Base-by-base conservation (phyloP, 2,797 vertebrate species). In the Acrocephalus scirpaceus region DNA sequence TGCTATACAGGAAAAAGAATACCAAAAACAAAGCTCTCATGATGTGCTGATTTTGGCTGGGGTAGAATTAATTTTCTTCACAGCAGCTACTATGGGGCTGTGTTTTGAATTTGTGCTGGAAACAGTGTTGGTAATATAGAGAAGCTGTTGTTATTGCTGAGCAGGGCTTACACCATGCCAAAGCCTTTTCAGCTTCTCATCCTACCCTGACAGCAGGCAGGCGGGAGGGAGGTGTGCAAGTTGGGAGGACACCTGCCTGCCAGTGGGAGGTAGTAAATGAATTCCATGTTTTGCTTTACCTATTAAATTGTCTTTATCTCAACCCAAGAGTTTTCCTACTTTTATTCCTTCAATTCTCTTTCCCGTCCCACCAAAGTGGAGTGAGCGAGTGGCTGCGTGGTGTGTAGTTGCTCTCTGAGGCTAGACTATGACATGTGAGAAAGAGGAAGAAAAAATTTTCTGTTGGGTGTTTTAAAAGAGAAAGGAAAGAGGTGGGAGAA, bases 351-450 rank as follows among this genome's bases (percentile, higher is more conserved):
- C 34, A 54, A 21, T 70, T 62, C 11, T 44, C 11, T 5, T 70
- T 64, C 20, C 22, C 47, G 54, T 48, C 30, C 22, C 34, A 25
- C n/a, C 30, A n/a, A 34, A n/a, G 20, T 38, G 26, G 26, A 54
- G 20, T 25, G 21, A 90, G n/a, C 0, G 0, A 77, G 13, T 66
- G 16, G 40, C 66, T 66, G 45, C 0, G 0, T 0, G 0, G 25
- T 18, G 14, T 0, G 0, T 18, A n/a, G 29, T 6, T 14, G 42
- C 60, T 66, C 26, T 40, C 51, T 50, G 30, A 34, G 30, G 26
- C 61, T 90, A 60, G 78, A 54, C 26, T 30, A 54, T 7, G 47
- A n/a, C 47, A 42, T 13, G 20, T 11, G 14, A 80, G 25, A 64
- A 76, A 61, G 44, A 10, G 5, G 13, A 77, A 45, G 20, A n/a